A percentile compares a stretch with the other conserved stretches of the same genome.
Evolutionary conservation across 2,888 invertebrate species (phyloP).

Genomic region (Temnothorax ravouxi): DNA sequence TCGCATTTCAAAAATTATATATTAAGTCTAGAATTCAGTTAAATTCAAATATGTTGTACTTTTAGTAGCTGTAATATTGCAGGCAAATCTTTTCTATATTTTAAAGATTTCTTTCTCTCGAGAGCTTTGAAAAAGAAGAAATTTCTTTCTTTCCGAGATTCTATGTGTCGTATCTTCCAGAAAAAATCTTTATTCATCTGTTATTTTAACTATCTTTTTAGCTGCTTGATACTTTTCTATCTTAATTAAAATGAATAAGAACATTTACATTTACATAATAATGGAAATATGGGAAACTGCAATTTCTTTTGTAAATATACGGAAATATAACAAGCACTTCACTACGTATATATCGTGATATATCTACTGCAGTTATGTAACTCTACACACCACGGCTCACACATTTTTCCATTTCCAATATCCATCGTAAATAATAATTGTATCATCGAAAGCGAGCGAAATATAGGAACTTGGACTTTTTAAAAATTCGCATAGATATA

Average conservation of each 20-base stretch:
- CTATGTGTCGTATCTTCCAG: slow-evolving; percentile 9
- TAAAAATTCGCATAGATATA: slow-evolving; percentile 20
- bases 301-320: slow-evolving; percentile 62
- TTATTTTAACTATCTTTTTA: slow-evolving; percentile 14
- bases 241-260: slow-evolving; percentile 56
- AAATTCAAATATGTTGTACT: slow-evolving; percentile 20
- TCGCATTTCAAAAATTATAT: slow-evolving; percentile 7
- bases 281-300: slow-evolving; percentile 60
- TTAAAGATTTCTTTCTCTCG: slow-evolving; percentile 5
- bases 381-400: slow-evolving; percentile 11
- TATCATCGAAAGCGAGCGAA: slow-evolving; percentile 11
- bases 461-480: slow-evolving; percentile 26
- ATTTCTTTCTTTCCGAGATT: neutral
- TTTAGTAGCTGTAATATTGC: slow-evolving; percentile 29
- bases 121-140: slow-evolving; percentile 13
- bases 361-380: slow-evolving; percentile 35
- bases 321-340: slow-evolving; percentile 21
- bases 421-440: slow-evolving; percentile 46
- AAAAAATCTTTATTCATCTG: slow-evolving; percentile 20
- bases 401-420: slow-evolving; percentile 43
- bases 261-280: slow-evolving; percentile 61
- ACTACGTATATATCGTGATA: neutral
- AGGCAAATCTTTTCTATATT: neutral
- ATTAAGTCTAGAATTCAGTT: slow-evolving; percentile 28
- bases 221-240: slow-evolving; percentile 32